Percentiles rank a stretch among this genome's conserved stretches.
These are phyloP conservation scores for Lithobates sylvaticus DNA, from an alignment of 2,797 vertebrate species.

Conservation along the genomic window DNA sequence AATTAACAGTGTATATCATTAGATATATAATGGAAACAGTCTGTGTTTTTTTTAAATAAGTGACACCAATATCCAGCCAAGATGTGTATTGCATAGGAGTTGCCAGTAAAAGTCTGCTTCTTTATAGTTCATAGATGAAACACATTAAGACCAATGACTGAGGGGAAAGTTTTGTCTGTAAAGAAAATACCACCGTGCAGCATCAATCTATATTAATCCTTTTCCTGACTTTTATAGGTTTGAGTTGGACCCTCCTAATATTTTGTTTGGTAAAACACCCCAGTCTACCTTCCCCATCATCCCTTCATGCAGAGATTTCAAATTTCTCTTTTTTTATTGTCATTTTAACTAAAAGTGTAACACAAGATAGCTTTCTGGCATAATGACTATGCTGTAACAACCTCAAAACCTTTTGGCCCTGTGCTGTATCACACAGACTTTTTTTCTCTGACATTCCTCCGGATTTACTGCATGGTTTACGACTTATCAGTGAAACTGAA, in stretches of 20 bases:
- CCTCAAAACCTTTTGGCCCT: constrained; percentile 56
- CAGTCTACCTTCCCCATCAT: constrained; percentile 26
- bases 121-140: not conserved
- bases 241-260: constrained; percentile 18
- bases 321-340: constrained; percentile 28
- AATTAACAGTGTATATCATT: no score
- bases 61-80: no score
- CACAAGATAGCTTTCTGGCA: constrained; percentile 64
- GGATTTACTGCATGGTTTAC: constrained; percentile 56
- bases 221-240: constrained; percentile 55
- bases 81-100: no score
- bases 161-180: constrained; percentile 3
- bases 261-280: constrained; percentile 48
- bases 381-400: constrained; percentile 59
- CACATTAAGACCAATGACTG: not conserved
- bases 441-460: constrained; percentile 21
- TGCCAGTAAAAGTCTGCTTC: not conserved
- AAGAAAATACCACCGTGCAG: constrained; percentile 39
- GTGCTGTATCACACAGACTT: not conserved
- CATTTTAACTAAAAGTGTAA: constrained; percentile 63
- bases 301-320: constrained; percentile 6
- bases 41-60: no score
- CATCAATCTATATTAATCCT: constrained; percentile 31
- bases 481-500: constrained; percentile 54
- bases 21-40: no score